Evolutionary conservation across 2,888 invertebrate species (phyloP).

Genomic region (Chesias legatella): DNA sequence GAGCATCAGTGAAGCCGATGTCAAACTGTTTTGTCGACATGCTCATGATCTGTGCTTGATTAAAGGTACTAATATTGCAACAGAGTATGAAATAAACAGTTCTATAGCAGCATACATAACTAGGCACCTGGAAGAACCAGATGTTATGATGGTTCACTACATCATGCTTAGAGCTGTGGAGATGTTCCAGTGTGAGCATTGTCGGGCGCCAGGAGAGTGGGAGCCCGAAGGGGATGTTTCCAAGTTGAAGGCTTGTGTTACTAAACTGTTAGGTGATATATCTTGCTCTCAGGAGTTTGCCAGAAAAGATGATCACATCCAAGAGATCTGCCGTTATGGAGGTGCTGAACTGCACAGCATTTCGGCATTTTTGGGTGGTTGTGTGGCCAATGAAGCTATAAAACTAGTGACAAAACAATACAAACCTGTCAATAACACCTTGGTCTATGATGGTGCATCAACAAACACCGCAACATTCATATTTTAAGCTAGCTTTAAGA

Average conservation of each 20-base stretch:
- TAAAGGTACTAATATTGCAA: slow-evolving; percentile 88
- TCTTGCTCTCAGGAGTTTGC: slow-evolving; percentile 85
- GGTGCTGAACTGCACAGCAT: slow-evolving; percentile 97
- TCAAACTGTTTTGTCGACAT: slow-evolving; percentile 94
- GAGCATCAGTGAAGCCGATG: slow-evolving; percentile 88
- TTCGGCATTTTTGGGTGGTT: slow-evolving; percentile 94
- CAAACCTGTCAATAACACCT: slow-evolving; percentile 96
- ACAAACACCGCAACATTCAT: slow-evolving; percentile 91
- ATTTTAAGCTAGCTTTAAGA: slow-evolving; percentile 70
- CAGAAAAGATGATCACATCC: slow-evolving; percentile 93
- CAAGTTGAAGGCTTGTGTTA: slow-evolving; percentile 87
- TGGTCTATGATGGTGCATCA: slow-evolving; percentile 96
- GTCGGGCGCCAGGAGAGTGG: slow-evolving; percentile 93
- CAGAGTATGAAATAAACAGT: slow-evolving; percentile 87
- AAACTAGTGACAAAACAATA: slow-evolving; percentile 98
- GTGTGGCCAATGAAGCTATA: slow-evolving; percentile 97
- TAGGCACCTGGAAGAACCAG: slow-evolving; percentile 88
- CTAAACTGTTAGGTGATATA: slow-evolving; percentile 91
- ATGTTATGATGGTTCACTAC: slow-evolving; percentile 93
- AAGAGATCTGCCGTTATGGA: slow-evolving; percentile 97
- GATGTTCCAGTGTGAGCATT: slow-evolving; percentile 92
- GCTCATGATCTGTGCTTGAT: slow-evolving; percentile 89
- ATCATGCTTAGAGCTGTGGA: slow-evolving; percentile 94
- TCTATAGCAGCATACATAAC: slow-evolving; percentile 81
- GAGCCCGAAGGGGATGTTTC: slow-evolving; percentile 95